Evolutionary conservation across 2,888 invertebrate species (phyloP).

Genomic region (Caenorhabditis wallacei): DNA sequence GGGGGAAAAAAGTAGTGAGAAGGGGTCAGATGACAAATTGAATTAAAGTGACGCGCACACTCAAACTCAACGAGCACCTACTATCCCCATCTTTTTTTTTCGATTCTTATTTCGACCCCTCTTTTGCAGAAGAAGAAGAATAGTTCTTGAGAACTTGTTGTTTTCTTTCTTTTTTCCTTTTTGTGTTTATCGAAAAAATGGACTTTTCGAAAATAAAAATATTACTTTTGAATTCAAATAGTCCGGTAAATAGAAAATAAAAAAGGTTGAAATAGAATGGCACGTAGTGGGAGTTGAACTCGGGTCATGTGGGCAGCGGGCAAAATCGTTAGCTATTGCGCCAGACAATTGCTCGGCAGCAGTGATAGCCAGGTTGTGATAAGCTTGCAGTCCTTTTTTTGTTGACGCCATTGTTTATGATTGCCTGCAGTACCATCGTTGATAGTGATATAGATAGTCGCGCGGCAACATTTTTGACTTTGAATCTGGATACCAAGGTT

Average conservation of each 20-base stretch:
- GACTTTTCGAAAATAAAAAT: too few species aligned
- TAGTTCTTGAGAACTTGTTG: conserved; percentile 18
- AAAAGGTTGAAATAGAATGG: neutral
- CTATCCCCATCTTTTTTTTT: neutral
- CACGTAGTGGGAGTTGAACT: neutral
- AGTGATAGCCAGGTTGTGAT: neutral
- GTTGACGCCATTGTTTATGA: too few species aligned
- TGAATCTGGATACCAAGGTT: neutral
- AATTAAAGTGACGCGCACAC: conserved; percentile 57
- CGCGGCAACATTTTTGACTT: neutral
- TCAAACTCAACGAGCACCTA: conserved; percentile 9
- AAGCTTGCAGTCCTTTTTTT: too few species aligned
- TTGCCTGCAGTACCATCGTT: too few species aligned
- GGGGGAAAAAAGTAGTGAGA: conserved; percentile 7
- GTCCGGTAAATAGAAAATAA: neutral
- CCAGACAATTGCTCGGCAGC: neutral
- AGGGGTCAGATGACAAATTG: conserved; percentile 60
- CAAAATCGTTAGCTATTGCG: neutral
- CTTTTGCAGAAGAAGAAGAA: neutral
- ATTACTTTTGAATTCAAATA: too few species aligned
- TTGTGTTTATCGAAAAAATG: neutral
- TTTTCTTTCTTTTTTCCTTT: neutral
- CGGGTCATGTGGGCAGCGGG: neutral
- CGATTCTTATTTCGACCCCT: neutral
- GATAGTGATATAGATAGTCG: neutral